Conservation (phyloP, 2,888 invertebrate species). For the Adela reaumurella region DNA sequence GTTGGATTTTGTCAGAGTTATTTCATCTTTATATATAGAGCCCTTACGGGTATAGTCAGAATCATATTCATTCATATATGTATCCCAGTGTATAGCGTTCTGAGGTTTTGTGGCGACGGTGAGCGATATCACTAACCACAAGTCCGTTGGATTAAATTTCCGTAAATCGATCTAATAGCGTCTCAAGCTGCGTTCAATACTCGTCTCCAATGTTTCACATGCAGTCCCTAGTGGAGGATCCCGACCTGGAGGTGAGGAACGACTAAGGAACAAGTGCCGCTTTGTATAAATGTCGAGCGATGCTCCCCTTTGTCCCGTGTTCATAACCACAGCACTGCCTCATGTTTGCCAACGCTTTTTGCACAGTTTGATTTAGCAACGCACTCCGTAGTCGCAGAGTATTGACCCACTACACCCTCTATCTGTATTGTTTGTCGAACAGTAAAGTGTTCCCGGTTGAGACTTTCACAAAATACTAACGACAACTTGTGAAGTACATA, state of each 20-base stretch:
- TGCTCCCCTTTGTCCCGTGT: too few relatives aligned
- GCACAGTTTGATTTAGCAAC: neutral
- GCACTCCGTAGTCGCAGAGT: neutral
- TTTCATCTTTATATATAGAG: too few relatives aligned
- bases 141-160: neutral
- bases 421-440: neutral
- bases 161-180: neutral
- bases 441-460: neutral
- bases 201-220: conserved; percentile 2
- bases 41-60: too few relatives aligned
- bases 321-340: neutral
- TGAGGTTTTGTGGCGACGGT: neutral
- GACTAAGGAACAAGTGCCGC: too few relatives aligned
- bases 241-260: neutral
- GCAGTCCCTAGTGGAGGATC: neutral
- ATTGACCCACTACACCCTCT: neutral
- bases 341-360: neutral
- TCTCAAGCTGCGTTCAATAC: neutral
- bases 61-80: too few relatives aligned
- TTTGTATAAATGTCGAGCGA: too few relatives aligned
- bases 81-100: neutral
- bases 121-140: neutral
- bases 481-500: conserved; percentile 14
- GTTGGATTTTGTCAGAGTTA: too few relatives aligned
- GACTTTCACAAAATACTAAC: conserved; percentile 55